These are phyloP conservation scores for Erinaceus europaeus DNA, from an alignment of 2,113 vertebrate species.

Conservation along the genomic window DNA sequence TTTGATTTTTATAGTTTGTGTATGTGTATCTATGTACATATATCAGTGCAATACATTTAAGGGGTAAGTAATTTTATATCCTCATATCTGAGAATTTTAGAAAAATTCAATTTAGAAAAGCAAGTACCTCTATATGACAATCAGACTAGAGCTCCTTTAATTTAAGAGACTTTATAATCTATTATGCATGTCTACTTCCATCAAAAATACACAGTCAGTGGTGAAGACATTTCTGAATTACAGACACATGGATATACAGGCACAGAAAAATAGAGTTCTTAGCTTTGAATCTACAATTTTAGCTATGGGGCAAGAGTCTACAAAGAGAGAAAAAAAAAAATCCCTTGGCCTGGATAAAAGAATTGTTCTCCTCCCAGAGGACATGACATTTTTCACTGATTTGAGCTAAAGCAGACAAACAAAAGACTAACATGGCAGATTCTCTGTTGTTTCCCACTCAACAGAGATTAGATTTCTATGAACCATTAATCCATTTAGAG, in stretches of 20 bases:
- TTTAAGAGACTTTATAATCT: slow-evolving; percentile 25
- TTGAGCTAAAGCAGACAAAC: slow-evolving; percentile 29
- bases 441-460: not conserved
- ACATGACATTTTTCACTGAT: slow-evolving; percentile 7
- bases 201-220: not conserved
- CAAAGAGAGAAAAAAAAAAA: slow-evolving; percentile 11
- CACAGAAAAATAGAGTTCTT: not conserved
- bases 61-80: not conserved
- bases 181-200: not conserved
- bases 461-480: slow-evolving; percentile 12
- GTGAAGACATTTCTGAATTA: not conserved
- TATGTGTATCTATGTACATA: no score
- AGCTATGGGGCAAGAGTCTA: not conserved
- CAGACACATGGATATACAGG: not conserved
- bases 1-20: not conserved
- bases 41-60: no score
- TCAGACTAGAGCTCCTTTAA: not conserved
- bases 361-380: not conserved
- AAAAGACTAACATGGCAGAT: slow-evolving; percentile 12
- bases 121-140: not conserved
- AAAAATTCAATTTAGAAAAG: not conserved
- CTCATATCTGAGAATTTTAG: slow-evolving; percentile 1
- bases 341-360: not conserved
- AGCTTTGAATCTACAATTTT: not conserved
- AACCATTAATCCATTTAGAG: slow-evolving; percentile 40